Evolutionary conservation across 2,113 vertebrate species (phyloP).

Genomic region (Gavia stellata): DNA sequence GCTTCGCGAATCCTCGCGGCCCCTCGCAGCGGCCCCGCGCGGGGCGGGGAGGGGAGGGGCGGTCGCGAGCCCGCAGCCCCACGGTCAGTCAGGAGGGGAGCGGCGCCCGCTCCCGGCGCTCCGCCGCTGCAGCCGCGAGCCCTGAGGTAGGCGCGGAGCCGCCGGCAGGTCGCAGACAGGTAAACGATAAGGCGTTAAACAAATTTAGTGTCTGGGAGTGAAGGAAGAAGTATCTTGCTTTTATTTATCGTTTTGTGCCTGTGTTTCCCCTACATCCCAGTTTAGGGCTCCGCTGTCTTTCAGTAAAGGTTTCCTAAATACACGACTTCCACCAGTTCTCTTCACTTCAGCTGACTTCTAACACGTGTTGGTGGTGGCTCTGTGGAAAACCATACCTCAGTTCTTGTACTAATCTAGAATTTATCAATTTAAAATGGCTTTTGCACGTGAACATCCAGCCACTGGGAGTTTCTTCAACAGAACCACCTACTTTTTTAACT

Average conservation of each 20-base stretch:
- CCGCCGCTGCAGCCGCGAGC: rapidly evolving
- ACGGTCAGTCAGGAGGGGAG: background rate
- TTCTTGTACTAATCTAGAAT: background rate
- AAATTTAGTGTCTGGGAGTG: background rate
- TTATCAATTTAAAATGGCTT: background rate
- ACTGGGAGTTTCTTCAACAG: background rate
- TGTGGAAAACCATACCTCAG: background rate
- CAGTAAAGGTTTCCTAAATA: background rate
- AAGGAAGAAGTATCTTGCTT: background rate
- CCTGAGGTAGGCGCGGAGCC: rapidly evolving
- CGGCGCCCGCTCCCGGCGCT: rapidly evolving
- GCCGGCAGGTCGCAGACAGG: rapidly evolving
- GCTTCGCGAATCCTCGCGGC: background rate
- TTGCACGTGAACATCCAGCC: background rate
- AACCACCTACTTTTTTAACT: background rate
- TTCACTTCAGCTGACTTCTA: background rate
- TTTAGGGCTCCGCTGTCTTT: too few species aligned
- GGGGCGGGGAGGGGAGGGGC: too few species aligned
- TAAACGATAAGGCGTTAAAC: background rate
- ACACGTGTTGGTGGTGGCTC: background rate
- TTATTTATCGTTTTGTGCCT: rapidly evolving
- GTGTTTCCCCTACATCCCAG: background rate
- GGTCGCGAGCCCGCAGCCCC: too few species aligned
- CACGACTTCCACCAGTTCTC: background rate
- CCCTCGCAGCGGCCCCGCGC: background rate